A percentile compares a stretch with the other conserved stretches of the same genome.
Evolutionary conservation across 2,888 invertebrate genomes (phyloP).

Genomic region (Arctia plantaginis): DNA sequence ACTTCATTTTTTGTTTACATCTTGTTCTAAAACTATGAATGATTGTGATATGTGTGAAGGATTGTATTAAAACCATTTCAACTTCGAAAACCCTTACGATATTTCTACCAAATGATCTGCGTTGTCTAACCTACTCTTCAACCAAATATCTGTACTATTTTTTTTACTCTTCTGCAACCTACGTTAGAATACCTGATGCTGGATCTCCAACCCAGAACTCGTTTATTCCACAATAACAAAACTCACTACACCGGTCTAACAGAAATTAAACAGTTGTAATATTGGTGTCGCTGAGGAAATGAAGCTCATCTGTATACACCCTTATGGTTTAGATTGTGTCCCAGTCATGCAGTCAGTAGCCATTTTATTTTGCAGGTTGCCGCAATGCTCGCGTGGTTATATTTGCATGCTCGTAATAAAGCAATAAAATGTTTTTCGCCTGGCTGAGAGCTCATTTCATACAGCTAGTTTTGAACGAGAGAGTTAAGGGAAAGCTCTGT

Average conservation of each 20-base stretch:
- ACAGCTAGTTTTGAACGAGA: slow-evolving; percentile 43
- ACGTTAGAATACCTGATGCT: not conserved
- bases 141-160: too few relatives aligned
- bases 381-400: slow-evolving; percentile 60
- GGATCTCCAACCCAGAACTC: not conserved
- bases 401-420: slow-evolving; percentile 72
- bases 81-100: too few relatives aligned
- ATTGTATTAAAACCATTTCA: too few relatives aligned
- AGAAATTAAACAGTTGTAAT: slow-evolving; percentile 9
- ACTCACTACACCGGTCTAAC: not conserved
- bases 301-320: not conserved
- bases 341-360: slow-evolving; percentile 62
- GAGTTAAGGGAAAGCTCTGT: slow-evolving; percentile 30
- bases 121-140: too few relatives aligned
- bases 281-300: slow-evolving; percentile 10
- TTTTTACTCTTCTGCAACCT: too few relatives aligned
- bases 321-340: slow-evolving; percentile 61
- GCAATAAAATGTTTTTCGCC: slow-evolving; percentile 64
- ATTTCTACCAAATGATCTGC: too few relatives aligned
- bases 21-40: not conserved
- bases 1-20: not conserved
- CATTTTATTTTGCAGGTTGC: slow-evolving; percentile 66
- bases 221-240: not conserved
- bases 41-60: too few relatives aligned
- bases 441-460: slow-evolving; percentile 54